Evolutionary conservation across 2,888 invertebrate genomes (phyloP).

Genomic region (Malthinus seriepunctatus): DNA sequence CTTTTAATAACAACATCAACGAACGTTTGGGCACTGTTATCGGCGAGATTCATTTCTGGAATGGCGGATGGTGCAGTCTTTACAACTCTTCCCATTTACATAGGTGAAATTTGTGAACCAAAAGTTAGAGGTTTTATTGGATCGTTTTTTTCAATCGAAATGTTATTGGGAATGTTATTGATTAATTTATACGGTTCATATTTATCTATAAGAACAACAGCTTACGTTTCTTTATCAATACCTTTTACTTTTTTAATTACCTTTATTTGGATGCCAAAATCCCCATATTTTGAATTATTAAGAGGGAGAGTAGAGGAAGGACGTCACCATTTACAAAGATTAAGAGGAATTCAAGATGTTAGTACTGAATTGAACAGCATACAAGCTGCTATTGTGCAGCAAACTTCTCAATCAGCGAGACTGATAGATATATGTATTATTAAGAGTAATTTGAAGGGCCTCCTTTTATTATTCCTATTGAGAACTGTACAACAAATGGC

Average conservation of each 20-base stretch:
- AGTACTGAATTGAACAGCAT: constrained; percentile 39
- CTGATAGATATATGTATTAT: constrained; percentile 41
- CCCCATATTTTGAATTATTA: constrained; percentile 41
- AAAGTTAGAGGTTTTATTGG: constrained; percentile 31
- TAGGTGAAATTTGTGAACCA: constrained; percentile 35
- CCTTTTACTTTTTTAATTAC: constrained; percentile 60
- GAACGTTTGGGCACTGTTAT: constrained; percentile 8
- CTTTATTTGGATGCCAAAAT: constrained; percentile 66
- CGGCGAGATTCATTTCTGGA: constrained; percentile 27
- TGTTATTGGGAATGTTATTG: constrained; percentile 36
- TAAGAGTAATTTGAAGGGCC: constrained; percentile 40
- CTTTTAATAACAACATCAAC: constrained; percentile 32
- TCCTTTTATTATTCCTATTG: constrained; percentile 34
- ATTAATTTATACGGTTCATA: constrained; percentile 61
- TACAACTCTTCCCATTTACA: constrained; percentile 34
- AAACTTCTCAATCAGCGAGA: constrained; percentile 41
- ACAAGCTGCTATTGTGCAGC: constrained; percentile 38
- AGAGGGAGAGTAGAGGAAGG: constrained; percentile 38
- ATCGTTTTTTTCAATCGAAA: constrained; percentile 25
- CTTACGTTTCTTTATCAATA: constrained; percentile 60
- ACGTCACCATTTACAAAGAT: constrained; percentile 33
- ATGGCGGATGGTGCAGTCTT: constrained; percentile 34
- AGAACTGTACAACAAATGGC: constrained; percentile 42
- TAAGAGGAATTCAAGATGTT: constrained; percentile 40
- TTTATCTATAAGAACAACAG: constrained; percentile 58